These are phyloP conservation scores for Sarcophaga bullata DNA, from an alignment of 1,140 invertebrate genomes.

Conservation along the genomic window DNA sequence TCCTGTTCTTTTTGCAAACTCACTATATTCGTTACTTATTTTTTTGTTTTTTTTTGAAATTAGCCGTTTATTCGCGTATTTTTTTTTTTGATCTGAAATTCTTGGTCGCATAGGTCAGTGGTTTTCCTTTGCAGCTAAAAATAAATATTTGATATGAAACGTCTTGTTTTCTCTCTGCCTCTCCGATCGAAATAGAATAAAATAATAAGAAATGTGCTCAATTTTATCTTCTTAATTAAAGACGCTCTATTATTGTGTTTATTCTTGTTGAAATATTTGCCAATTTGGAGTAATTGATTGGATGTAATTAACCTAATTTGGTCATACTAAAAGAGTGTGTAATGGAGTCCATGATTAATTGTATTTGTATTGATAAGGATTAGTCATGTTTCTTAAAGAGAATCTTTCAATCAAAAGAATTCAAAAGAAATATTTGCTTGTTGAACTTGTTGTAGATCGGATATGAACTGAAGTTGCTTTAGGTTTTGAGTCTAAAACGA, in stretches of 20 bases:
- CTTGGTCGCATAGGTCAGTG: slow-evolving; percentile 25
- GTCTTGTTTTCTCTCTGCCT: background rate
- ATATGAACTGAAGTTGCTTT: too few species aligned
- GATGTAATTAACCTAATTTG: slow-evolving; percentile 7
- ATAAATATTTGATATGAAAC: background rate
- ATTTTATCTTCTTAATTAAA: slow-evolving; percentile 9
- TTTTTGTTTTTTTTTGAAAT: background rate
- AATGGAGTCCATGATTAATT: too few species aligned
- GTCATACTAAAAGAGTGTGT: background rate
- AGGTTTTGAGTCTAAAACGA: too few species aligned
- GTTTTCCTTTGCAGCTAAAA: slow-evolving; percentile 20
- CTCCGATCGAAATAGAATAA: background rate
- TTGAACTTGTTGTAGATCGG: too few species aligned
- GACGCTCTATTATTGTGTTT: background rate
- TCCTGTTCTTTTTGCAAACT: slow-evolving; percentile 15
- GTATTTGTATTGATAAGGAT: too few species aligned
- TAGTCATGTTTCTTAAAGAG: too few species aligned
- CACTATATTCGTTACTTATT: background rate
- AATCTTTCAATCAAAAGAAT: too few species aligned
- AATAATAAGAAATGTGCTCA: background rate
- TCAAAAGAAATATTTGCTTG: too few species aligned
- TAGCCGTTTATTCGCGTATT: background rate
- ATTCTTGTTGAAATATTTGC: background rate
- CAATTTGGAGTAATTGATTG: background rate
- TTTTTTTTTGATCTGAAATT: background rate